Evolutionary conservation across 2,797 vertebrate genomes (phyloP).

Genomic region (Anniella stebbinsi): DNA sequence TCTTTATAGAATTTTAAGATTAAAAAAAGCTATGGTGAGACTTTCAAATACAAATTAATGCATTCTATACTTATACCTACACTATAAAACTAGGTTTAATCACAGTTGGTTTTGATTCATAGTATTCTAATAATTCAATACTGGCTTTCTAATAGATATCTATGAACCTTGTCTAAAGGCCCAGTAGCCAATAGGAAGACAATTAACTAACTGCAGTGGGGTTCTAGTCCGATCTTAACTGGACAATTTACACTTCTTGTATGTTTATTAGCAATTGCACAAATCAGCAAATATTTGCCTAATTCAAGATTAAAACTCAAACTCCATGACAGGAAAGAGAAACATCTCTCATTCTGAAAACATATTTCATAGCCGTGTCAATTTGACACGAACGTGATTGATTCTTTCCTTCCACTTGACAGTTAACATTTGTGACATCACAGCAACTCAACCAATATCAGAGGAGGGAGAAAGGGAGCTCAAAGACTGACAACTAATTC

Average conservation of each 20-base stretch:
- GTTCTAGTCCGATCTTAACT: conserved; percentile 26
- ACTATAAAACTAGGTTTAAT: background rate
- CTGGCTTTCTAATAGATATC: conserved; percentile 1
- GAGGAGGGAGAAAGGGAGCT: background rate
- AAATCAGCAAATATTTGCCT: background rate
- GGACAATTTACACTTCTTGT: background rate
- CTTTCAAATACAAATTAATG: conserved; percentile 35
- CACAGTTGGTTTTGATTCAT: background rate
- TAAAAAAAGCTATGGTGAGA: background rate
- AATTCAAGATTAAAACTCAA: background rate
- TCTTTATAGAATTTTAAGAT: background rate
- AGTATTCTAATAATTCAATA: background rate
- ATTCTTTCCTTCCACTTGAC: background rate
- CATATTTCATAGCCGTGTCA: background rate
- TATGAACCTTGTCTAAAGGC: conserved; percentile 12
- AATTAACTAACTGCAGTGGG: background rate
- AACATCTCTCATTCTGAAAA: background rate
- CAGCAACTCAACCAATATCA: background rate
- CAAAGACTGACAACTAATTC: too few relatives aligned
- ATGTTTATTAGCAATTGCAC: background rate
- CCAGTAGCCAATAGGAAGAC: background rate
- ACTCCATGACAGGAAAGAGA: background rate
- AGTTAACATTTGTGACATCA: background rate
- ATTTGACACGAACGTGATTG: background rate
- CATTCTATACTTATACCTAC: background rate